phyloP scores from a whole-genome alignment of 2,797 vertebrate species.

The Falco peregrinus region DNA sequence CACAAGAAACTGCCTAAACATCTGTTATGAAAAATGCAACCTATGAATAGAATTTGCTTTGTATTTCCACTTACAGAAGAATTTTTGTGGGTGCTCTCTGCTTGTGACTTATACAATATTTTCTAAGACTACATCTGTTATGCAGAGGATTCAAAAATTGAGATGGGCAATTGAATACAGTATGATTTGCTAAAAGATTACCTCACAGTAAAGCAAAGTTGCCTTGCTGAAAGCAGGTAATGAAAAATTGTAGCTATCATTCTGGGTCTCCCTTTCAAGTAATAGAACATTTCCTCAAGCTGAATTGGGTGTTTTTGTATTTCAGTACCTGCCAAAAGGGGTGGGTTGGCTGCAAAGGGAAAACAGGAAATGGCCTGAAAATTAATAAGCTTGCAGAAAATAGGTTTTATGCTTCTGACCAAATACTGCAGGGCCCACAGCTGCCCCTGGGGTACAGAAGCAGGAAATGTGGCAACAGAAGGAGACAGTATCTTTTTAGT shows the following conservation, averaged over 20 bases:
- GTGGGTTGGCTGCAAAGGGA: conserved; percentile 43
- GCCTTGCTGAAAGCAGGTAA: neutral
- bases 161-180: neutral
- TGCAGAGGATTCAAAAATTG: neutral
- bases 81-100: neutral
- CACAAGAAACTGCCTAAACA: neutral
- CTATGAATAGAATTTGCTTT: neutral
- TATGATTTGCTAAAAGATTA: neutral
- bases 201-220: neutral
- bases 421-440: neutral
- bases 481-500: neutral
- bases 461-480: neutral
- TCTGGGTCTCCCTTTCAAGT: neutral
- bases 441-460: neutral
- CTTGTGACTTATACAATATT: neutral
- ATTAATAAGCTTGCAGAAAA: conserved; percentile 67
- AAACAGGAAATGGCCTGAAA: conserved; percentile 74
- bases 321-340: conserved; percentile 55
- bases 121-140: neutral
- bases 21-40: neutral
- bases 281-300: neutral
- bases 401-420: conserved; percentile 21
- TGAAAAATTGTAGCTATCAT: neutral
- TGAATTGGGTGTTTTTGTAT: neutral
- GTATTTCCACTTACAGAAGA: neutral